phyloP scores from a whole-genome alignment of 2,888 invertebrate species.

The Eubasilissa splendida region DNA sequence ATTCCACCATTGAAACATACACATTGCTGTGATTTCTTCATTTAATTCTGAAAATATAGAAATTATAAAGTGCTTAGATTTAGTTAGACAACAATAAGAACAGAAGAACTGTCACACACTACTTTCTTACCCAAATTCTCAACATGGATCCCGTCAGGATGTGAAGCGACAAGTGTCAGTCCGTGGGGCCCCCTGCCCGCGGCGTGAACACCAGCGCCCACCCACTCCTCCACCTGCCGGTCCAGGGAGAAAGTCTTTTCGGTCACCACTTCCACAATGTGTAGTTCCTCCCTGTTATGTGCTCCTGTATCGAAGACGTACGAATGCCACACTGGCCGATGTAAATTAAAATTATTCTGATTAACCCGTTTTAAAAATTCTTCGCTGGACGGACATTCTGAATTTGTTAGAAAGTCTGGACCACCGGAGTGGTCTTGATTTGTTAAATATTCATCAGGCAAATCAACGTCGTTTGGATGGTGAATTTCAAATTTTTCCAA shows the following conservation, averaged over 20 bases:
- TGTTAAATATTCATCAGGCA: neutral
- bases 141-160: slow-evolving; percentile 40
- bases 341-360: slow-evolving; percentile 19
- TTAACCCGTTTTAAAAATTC: slow-evolving; percentile 29
- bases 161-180: slow-evolving; percentile 45
- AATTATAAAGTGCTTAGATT: neutral
- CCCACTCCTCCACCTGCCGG: slow-evolving; percentile 50
- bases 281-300: slow-evolving; percentile 52
- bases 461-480: too few relatives aligned
- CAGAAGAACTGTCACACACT: too few relatives aligned
- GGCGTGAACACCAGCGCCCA: slow-evolving; percentile 43
- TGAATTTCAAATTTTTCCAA: too few relatives aligned
- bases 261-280: slow-evolving; percentile 49
- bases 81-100: too few relatives aligned
- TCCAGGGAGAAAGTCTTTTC: slow-evolving; percentile 47
- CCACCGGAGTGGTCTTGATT: neutral
- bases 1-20: slow-evolving; percentile 56
- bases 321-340: slow-evolving; percentile 52
- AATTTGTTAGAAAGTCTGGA: neutral
- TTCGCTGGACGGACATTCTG: slow-evolving; percentile 17
- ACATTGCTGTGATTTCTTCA: slow-evolving; percentile 36
- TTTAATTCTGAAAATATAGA: slow-evolving; percentile 48
- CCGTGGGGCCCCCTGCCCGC: slow-evolving; percentile 51
- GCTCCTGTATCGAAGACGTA: slow-evolving; percentile 45
- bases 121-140: slow-evolving; percentile 50